Evolutionary conservation across 2,113 vertebrate genomes (phyloP), one percentile per base, ranked within the genome.

Genomic region (Nanorana parkeri): DNA sequence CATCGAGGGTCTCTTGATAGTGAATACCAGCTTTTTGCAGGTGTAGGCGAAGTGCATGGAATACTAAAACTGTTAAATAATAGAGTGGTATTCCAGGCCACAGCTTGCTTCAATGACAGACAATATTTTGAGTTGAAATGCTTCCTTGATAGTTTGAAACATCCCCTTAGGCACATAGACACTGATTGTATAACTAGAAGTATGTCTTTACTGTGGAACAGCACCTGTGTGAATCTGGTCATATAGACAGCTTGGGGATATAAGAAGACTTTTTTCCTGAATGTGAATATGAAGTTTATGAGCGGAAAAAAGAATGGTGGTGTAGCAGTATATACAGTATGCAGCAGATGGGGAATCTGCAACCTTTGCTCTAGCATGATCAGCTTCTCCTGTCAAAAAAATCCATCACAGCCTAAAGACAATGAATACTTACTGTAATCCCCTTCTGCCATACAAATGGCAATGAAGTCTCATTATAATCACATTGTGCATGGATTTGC

Each of bases 341-440:
- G 41, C 68, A 81, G 61, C 79, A 81, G 79, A 81, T 81, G 79
- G 79, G 68, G 21, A 73, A 73, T 51, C 68, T 73, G 68, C 79
- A 81, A 65, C 68, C 79, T 80, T 80, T 80, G 68, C 56, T 73
- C 79, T 52, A n/a, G 68, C 36, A 73, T 52, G 68, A 81, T 73
- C 68, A 81, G 54, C 55, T 58, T 80, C 77, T 60, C 24, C 36
- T 24, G 21, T 23, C 36, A 80, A 51, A 72, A 73, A 72, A 80
- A 80, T 69, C 77, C 65, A 73, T 81, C 68, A 73, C 68, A 65
- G 79, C 47, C 79, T 65, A 72, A 81, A 81, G 79, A 81, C 79
- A 72, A 64, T 73, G 79, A 73, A 81, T 81, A 54, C 79, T 81
- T 73, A 80, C 56, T 63, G 56, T 80, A 81, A 81, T 81, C 79